Percentiles rank a stretch among this genome's conserved stretches.
Conservation (phyloP, 1,140 invertebrate species). For the Lasaia peninsularis region DNA sequence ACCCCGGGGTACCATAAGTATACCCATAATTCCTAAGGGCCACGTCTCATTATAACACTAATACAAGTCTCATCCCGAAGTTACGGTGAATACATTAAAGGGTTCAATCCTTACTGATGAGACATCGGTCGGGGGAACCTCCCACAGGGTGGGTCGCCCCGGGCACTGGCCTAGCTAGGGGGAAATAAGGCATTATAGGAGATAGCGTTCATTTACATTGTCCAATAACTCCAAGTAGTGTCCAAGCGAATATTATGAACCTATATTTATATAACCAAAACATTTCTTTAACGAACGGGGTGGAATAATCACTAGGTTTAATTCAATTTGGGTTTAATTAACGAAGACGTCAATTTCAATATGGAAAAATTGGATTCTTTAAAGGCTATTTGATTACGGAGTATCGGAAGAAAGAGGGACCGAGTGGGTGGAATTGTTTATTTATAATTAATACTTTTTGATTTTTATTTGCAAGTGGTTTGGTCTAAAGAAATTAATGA, state of each 20-base stretch:
- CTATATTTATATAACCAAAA: constrained; percentile 28
- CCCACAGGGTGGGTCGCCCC: constrained; percentile 42
- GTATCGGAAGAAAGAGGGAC: constrained; percentile 25
- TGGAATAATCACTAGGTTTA: constrained; percentile 60
- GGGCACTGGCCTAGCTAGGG: constrained; percentile 62
- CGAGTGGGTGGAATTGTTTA: constrained; percentile 13
- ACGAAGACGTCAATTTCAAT: constrained; percentile 59
- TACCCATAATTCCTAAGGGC: constrained; percentile 74
- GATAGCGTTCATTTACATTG: constrained; percentile 76
- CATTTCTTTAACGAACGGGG: constrained; percentile 37
- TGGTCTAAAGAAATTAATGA: too few species aligned
- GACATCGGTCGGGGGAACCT: constrained; percentile 58
- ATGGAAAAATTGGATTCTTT: constrained; percentile 55
- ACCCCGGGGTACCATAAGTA: constrained; percentile 60
- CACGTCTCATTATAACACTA: constrained; percentile 76
- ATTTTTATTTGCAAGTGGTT: constrained; percentile 10
- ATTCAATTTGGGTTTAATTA: constrained; percentile 71
- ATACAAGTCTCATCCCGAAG: constrained; percentile 76
- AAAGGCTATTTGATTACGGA: constrained; percentile 57
- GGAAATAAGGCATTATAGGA: constrained; percentile 73
- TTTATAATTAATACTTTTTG: constrained; percentile 17
- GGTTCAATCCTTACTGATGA: constrained; percentile 76
- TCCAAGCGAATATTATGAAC: constrained; percentile 70
- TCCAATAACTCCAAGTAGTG: constrained; percentile 76
- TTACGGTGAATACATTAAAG: constrained; percentile 77